phyloP scores from a whole-genome alignment of 2,888 invertebrate genomes.

The Ectobius pallidus region DNA sequence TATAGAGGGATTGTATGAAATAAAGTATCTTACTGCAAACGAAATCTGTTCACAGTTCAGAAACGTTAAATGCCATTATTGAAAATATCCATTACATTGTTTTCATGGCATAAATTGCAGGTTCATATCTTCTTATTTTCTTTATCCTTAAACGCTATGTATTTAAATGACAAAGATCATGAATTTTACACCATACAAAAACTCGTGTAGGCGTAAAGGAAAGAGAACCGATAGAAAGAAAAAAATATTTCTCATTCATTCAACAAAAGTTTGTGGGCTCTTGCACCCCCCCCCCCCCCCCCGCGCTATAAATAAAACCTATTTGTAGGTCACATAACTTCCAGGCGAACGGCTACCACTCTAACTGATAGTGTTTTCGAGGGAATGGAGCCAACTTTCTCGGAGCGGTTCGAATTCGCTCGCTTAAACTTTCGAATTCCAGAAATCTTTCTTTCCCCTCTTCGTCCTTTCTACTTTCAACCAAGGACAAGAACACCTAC shows the following conservation, averaged over 20 bases:
- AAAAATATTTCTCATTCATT: not conserved
- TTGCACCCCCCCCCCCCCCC: not conserved
- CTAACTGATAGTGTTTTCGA: not conserved
- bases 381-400: not conserved
- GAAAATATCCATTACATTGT: no score
- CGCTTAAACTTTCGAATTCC: not conserved
- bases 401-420: not conserved
- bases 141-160: no score
- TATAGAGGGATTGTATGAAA: no score
- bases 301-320: not conserved
- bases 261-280: not conserved
- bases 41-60: no score
- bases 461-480: not conserved
- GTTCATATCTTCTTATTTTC: no score
- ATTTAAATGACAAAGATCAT: no score
- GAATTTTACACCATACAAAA: slow-evolving; percentile 9
- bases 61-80: no score
- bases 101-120: no score
- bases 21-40: no score
- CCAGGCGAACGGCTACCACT: not conserved
- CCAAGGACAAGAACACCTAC: not conserved
- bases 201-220: not conserved
- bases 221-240: not conserved
- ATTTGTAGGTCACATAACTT: not conserved
- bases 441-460: not conserved